Evolutionary conservation across 2,888 invertebrate species (phyloP).

Genomic region (Neuroscelio doddi): DNA sequence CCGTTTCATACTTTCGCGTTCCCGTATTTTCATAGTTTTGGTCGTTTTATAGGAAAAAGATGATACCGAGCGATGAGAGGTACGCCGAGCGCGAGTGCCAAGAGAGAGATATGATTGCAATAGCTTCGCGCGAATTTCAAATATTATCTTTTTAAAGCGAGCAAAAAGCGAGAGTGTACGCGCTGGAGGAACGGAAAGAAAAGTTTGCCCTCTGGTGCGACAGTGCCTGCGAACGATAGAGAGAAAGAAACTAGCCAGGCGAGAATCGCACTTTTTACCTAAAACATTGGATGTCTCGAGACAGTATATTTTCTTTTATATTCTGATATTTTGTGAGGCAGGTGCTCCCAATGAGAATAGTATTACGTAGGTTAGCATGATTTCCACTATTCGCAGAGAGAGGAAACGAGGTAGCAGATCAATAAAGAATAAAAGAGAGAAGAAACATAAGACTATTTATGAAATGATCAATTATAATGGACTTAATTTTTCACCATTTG

Average conservation of each 20-base stretch:
- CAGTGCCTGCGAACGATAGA: too few species aligned
- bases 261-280: constrained; percentile 14
- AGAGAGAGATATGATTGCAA: constrained; percentile 17
- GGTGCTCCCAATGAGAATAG: constrained; percentile 2
- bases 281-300: constrained; percentile 18
- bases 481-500: too few species aligned
- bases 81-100: constrained; percentile 16
- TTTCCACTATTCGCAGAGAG: too few species aligned
- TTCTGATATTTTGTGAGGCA: constrained; percentile 8
- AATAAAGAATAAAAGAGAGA: too few species aligned
- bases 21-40: constrained; percentile 36
- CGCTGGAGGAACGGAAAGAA: not conserved
- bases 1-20: constrained; percentile 45
- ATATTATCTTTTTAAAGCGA: constrained; percentile 14
- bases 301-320: constrained; percentile 15
- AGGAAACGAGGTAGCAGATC: too few species aligned
- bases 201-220: constrained; percentile 22
- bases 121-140: constrained; percentile 19
- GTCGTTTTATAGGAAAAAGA: constrained; percentile 14
- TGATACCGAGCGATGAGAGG: constrained; percentile 2
- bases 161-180: constrained; percentile 5
- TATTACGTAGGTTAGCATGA: not conserved
- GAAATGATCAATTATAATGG: too few species aligned
- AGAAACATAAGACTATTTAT: too few species aligned
- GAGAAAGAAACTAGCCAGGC: constrained; percentile 16